A percentile compares a stretch with the other conserved stretches of the same genome.
These are phyloP conservation scores for Cryptomyrus ogoouensis DNA, from an alignment of 2,113 vertebrate species.

Conservation along the genomic window DNA sequence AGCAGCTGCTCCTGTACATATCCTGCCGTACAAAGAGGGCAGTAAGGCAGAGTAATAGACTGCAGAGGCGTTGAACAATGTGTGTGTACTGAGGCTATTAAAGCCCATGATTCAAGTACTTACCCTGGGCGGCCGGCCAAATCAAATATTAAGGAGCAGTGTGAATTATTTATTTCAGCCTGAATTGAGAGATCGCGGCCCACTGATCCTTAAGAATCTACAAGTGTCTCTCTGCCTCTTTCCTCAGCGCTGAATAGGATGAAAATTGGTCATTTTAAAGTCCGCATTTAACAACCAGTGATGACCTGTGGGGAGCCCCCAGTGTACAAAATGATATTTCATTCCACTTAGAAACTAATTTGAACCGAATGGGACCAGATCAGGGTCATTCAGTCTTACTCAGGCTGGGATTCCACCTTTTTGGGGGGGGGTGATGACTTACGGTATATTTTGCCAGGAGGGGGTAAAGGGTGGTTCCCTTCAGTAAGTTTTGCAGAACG, in stretches of 20 bases:
- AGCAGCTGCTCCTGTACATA: neutral
- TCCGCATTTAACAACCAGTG: neutral
- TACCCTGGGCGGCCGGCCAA: neutral
- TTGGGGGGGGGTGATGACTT: neutral
- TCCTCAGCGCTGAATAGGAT: neutral
- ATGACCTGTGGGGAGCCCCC: neutral
- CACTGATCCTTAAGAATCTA: neutral
- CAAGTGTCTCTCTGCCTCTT: neutral
- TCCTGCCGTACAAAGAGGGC: neutral
- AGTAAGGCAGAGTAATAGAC: neutral
- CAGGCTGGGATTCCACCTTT: neutral
- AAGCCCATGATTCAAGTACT: neutral
- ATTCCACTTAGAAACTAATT: neutral
- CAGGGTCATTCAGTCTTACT: neutral
- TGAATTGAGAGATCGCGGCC: neutral
- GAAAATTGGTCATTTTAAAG: neutral
- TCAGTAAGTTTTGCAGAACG: neutral
- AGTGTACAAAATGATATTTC: neutral
- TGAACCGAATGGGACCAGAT: neutral
- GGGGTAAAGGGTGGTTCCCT: neutral
- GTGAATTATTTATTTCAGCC: neutral
- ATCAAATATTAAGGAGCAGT: neutral
- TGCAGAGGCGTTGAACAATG: neutral
- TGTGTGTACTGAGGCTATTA: neutral
- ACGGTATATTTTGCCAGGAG: neutral